Conservation (phyloP, 2,113 vertebrate genomes). For the Ibidorhyncha struthersii region DNA sequence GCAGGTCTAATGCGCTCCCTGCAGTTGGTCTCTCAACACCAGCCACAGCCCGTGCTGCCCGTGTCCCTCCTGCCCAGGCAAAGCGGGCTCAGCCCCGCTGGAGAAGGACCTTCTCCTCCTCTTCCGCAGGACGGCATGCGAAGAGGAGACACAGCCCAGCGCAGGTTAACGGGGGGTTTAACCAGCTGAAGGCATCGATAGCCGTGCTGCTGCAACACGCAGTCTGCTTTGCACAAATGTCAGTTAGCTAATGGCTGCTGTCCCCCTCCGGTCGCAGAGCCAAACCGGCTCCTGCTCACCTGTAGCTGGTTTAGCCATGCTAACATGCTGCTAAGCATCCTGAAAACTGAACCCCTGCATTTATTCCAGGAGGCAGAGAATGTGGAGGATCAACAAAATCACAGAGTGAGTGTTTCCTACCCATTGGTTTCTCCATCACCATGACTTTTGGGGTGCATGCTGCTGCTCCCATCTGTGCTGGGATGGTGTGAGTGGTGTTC, state of each 20-base stretch:
- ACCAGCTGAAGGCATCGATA: not conserved
- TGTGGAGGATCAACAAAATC: not conserved
- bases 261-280: not conserved
- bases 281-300: not conserved
- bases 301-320: not conserved
- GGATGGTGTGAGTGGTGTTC: not conserved
- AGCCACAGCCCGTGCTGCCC: not conserved
- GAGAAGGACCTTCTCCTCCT: not conserved
- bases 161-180: not conserved
- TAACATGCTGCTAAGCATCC: not conserved
- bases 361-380: not conserved
- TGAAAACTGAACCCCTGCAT: not conserved
- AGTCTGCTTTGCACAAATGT: not conserved
- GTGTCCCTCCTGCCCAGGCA: not conserved
- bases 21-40: not conserved
- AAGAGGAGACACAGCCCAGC: not conserved
- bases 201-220: not conserved
- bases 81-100: rapidly evolving
- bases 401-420: not conserved
- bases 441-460: not conserved
- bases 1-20: not conserved
- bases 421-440: not conserved
- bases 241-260: not conserved
- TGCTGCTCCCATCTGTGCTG: not conserved
- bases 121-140: not conserved